phyloP scores from a whole-genome alignment of 2,888 invertebrate genomes.

The Stenodera caucasica region DNA sequence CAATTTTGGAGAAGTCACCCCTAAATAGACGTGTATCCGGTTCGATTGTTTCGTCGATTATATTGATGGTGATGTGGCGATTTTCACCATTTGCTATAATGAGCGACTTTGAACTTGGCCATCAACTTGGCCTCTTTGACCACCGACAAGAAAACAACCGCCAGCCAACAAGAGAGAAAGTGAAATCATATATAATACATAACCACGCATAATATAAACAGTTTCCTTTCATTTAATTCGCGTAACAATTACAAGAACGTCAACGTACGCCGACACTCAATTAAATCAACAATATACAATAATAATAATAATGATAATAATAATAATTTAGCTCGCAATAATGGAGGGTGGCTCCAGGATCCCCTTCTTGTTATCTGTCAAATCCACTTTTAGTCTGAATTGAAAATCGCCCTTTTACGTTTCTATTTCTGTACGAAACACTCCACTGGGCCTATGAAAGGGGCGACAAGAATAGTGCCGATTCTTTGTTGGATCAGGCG shows the following conservation, averaged over 20 bases:
- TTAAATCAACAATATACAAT: too few species aligned
- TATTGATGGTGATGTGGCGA: too few species aligned
- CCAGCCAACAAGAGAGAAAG: conserved; percentile 10
- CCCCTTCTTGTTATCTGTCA: not conserved
- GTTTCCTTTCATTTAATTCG: conserved; percentile 6
- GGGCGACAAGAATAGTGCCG: not conserved
- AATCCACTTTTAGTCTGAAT: not conserved
- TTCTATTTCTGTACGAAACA: not conserved
- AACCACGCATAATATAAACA: conserved; percentile 16
- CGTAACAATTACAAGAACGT: conserved; percentile 8
- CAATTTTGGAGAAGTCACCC: too few species aligned
- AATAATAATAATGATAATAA: too few species aligned
- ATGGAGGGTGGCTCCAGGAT: too few species aligned
- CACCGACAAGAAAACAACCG: conserved; percentile 23
- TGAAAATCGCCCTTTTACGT: not conserved
- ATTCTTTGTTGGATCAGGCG: not conserved
- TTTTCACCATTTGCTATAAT: conserved; percentile 9
- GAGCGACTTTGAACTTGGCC: conserved; percentile 39
- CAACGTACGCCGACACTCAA: not conserved
- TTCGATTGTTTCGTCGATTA: too few species aligned
- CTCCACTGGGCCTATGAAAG: not conserved
- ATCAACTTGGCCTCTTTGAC: conserved; percentile 43
- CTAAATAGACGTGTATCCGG: too few species aligned
- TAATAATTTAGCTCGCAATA: too few species aligned
- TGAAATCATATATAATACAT: conserved; percentile 11